Evolutionary conservation across 2,113 vertebrate species (phyloP).

Genomic region (Corydoras sp.): DNA sequence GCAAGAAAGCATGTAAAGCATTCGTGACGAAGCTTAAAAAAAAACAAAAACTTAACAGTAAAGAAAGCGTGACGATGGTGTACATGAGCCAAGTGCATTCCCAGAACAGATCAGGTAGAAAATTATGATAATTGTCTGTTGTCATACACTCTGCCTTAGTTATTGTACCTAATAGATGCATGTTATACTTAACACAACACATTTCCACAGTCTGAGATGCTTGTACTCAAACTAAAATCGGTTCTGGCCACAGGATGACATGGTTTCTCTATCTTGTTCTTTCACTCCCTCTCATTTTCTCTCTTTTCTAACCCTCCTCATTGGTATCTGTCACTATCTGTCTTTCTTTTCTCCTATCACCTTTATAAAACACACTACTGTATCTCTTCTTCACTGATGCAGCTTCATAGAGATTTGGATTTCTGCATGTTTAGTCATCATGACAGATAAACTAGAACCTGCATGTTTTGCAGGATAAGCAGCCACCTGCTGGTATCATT

Average conservation of each 20-base stretch:
- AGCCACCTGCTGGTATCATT: constrained; percentile 41
- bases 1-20: background rate
- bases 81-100: constrained; percentile 37
- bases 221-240: constrained; percentile 49
- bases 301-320: constrained; percentile 5
- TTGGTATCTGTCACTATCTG: background rate
- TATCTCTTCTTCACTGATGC: constrained; percentile 20
- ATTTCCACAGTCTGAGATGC: constrained; percentile 41
- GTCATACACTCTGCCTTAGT: constrained; percentile 1
- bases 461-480: constrained; percentile 37
- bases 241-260: constrained; percentile 27
- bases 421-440: constrained; percentile 41
- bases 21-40: background rate
- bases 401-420: constrained; percentile 33
- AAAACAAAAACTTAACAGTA: constrained; percentile 8
- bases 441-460: constrained; percentile 43
- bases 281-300: constrained; percentile 23
- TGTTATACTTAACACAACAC: too few species aligned
- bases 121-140: constrained; percentile 61
- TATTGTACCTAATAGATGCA: too few species aligned
- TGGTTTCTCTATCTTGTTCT: constrained; percentile 23
- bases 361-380: constrained; percentile 27
- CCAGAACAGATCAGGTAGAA: constrained; percentile 51
- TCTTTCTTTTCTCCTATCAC: background rate
- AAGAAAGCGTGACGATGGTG: constrained; percentile 18